Conservation (phyloP, 2,888 invertebrate genomes). For the Gymnocheta viridis region DNA sequence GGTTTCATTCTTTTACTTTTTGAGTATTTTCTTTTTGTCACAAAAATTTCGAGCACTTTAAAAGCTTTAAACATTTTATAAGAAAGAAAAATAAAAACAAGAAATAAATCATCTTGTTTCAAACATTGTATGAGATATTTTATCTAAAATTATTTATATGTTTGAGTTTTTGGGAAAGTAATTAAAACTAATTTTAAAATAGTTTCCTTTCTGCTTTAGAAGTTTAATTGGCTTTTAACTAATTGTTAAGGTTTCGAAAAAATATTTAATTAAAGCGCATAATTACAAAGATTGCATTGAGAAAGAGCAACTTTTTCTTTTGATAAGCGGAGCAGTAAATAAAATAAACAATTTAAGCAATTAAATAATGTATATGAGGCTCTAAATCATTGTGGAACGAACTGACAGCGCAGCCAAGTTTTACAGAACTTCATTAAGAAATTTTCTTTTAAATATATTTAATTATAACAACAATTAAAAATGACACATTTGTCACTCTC, state of each 20-base stretch:
- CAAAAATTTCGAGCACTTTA: constrained; percentile 66
- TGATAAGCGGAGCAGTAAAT: background rate
- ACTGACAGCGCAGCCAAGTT: background rate
- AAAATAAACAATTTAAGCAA: background rate
- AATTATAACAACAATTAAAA: no score
- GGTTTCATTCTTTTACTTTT: constrained; percentile 16
- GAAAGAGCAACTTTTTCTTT: background rate
- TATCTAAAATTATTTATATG: constrained; percentile 40
- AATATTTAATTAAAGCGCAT: constrained; percentile 26
- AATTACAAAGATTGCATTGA: constrained; percentile 9
- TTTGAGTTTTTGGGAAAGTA: constrained; percentile 45
- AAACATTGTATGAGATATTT: constrained; percentile 8
- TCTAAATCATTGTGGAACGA: background rate
- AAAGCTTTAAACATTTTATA: constrained; percentile 57
- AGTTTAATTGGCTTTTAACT: constrained; percentile 9
- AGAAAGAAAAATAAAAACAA: background rate
- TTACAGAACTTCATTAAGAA: background rate
- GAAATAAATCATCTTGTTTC: constrained; percentile 48
- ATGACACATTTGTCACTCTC: no score
- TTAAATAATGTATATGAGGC: background rate
- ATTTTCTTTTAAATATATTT: no score
- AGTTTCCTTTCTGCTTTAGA: constrained; percentile 20
- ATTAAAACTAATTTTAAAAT: constrained; percentile 62
- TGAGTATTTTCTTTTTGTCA: constrained; percentile 6
- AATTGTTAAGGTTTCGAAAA: background rate